These are phyloP conservation scores for Caloenas nicobarica DNA, from an alignment of 2,113 vertebrate genomes.

Conservation along the genomic window DNA sequence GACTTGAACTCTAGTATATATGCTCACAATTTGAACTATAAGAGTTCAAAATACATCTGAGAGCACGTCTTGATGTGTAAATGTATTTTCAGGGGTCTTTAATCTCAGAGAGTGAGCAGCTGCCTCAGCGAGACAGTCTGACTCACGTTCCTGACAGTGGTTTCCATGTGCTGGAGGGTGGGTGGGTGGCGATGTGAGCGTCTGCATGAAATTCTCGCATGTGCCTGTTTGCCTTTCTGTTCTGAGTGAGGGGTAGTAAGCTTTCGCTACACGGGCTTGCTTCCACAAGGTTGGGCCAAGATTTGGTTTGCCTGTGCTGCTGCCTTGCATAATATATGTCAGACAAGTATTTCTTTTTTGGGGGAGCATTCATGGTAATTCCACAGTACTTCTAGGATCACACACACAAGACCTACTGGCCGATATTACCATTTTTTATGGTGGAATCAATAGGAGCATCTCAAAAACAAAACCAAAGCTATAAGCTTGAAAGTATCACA, in stretches of 20 bases:
- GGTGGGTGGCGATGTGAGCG: background rate
- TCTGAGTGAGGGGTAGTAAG: background rate
- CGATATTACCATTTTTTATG: background rate
- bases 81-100: background rate
- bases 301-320: background rate
- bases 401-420: background rate
- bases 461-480: background rate
- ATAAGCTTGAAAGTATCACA: background rate
- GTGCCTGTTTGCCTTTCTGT: background rate
- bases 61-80: background rate
- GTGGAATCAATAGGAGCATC: background rate
- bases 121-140: background rate
- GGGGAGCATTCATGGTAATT: background rate
- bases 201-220: background rate
- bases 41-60: background rate
- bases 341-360: background rate
- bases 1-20: background rate
- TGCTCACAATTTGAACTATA: background rate
- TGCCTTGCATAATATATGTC: background rate
- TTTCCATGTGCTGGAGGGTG: background rate
- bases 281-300: background rate
- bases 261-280: background rate
- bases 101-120: background rate
- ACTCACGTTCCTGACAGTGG: background rate
- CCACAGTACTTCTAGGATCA: background rate